Evolutionary conservation across 1,140 invertebrate genomes (phyloP).

Genomic region (Ctenoplectra terminalis): DNA sequence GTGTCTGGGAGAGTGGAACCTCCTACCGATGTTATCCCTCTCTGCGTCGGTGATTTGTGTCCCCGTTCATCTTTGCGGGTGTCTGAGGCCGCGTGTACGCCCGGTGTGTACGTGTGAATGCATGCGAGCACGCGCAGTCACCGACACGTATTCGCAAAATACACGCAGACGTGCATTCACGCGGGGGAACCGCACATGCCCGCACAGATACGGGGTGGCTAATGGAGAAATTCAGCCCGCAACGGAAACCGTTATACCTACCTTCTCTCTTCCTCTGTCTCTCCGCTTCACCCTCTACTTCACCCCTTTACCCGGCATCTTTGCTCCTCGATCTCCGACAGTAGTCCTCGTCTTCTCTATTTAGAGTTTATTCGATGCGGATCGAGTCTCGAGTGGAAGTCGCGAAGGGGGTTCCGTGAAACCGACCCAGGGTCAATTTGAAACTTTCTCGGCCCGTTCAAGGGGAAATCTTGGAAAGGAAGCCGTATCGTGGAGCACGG

Average conservation of each 20-base stretch:
- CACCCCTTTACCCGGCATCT: not conserved
- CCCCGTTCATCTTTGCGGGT: constrained; percentile 62
- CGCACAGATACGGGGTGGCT: constrained; percentile 59
- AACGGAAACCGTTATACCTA: constrained; percentile 66
- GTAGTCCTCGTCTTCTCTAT: constrained; percentile 59
- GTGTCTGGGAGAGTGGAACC: constrained; percentile 60
- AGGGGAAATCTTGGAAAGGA: constrained; percentile 60
- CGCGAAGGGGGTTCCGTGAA: constrained; percentile 19
- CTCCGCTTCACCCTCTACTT: not conserved
- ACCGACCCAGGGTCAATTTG: constrained; percentile 61
- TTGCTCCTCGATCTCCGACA: constrained; percentile 41
- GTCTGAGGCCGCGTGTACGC: constrained; percentile 55
- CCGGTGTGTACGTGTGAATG: constrained; percentile 18
- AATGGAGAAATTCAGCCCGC: constrained; percentile 73
- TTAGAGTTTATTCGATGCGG: constrained; percentile 68
- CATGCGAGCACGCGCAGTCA: constrained; percentile 32
- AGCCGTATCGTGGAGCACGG: constrained; percentile 14
- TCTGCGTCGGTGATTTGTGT: constrained; percentile 67
- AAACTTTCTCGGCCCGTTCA: constrained; percentile 57
- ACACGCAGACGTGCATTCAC: constrained; percentile 13
- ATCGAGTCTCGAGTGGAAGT: constrained; percentile 57
- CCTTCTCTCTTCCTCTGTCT: not conserved
- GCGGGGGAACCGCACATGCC: constrained; percentile 1
- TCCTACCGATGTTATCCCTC: constrained; percentile 65
- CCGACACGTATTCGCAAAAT: not conserved